Base-by-base conservation (phyloP, 2,888 invertebrate genomes). In the Punctoribates punctum region DNA sequence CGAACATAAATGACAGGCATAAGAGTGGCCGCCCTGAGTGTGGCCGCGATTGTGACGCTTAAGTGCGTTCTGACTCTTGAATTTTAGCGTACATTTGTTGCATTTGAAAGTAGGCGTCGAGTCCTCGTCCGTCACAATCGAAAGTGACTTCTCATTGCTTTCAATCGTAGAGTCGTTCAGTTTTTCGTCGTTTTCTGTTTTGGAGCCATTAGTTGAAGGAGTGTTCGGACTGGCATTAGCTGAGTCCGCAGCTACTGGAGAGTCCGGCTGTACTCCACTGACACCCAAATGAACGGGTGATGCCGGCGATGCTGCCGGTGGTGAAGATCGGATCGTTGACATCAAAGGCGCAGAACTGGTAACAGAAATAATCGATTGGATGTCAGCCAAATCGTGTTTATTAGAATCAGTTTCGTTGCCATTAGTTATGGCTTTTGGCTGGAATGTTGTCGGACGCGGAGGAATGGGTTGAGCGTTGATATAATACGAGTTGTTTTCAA, bases 1-100 rank as follows among this genome's bases (percentile, higher is more conserved):
- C 0, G 91, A 90, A 80, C 96, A 96, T 90, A 95, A 92, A 83
- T 94, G 94, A 86, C 96, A 96, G 74, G 91, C 89, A 84, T 94
- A 96, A 0, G 93, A 93, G 77, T 90, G 90, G 38, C 78, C 78
- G 38, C 77, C 51, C 81, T 78, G 70, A 34, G 76, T 78, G 78
- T 79, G 80, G 27, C 77, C 74, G 75, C 93, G 88, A 82, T 94
- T 94, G 84, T 94, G 94, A 0, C 95, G 94, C 84, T 96, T 96
- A 29, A 96, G 85, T 0, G 94, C 93, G 73, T 94, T 88, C 51
- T 94, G 86, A 82, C 94, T 96, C 0, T 93, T 93, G 83, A 94
- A 95, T 38, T 93, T 89, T 0, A 91, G 90, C 0, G 89, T 88
- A 84, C 96, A 96, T n/a, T 94, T 86, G 78, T 93, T 88, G 83